Evolutionary conservation across 1,140 invertebrate genomes (phyloP), one percentile per base, ranked within the genome.

Genomic region (Heterodera schachtii): DNA sequence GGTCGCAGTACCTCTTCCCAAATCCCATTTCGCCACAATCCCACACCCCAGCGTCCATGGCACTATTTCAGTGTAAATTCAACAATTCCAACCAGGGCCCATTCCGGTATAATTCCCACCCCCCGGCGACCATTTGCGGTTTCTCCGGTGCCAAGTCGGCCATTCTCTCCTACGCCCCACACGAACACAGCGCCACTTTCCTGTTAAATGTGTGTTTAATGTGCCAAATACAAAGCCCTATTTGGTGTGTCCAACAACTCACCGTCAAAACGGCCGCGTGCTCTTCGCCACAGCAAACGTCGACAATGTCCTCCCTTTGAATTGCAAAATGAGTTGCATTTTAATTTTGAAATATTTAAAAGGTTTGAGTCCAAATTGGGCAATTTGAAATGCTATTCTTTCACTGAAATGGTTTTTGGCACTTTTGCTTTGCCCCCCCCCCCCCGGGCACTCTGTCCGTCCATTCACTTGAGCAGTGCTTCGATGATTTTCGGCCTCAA

Each of bases 141-240:
- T 73, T 91, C 91, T 11, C 93, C 93, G 13, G 93, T 91, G 1
- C 93, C 94, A 3, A 94, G 90, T 79, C 93, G 91, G 2, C 94
- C 94, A 79, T 91, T 87, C 64, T 91, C 86, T 57, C 93, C 93
- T 77, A 91, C 90, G 8, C 94, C 94, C 94, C 94, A 95, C 19
- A 93, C 91, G 87, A 93, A 94, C 8, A 94, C 91, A 64, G 92
- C 90, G 3, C 93, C 92, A 82, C 93, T 92, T 46, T 91, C 90
- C 41, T 81, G 43, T 49, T 76, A 80, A 52, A 31, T 13, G 31
- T 31, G 1, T 31, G 31, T 1, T 31, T 31, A 76, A 52, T 11
- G 77, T 41, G 44, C 67, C 7, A 69, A 69, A 69, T 1, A 0
- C 57, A 8, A 92, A 71, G 43, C 43, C 43, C 19, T 11, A 71